Evolutionary conservation across 2,797 vertebrate species (phyloP), one percentile per base, ranked within the genome.

Genomic region (Discoglossus pictus): DNA sequence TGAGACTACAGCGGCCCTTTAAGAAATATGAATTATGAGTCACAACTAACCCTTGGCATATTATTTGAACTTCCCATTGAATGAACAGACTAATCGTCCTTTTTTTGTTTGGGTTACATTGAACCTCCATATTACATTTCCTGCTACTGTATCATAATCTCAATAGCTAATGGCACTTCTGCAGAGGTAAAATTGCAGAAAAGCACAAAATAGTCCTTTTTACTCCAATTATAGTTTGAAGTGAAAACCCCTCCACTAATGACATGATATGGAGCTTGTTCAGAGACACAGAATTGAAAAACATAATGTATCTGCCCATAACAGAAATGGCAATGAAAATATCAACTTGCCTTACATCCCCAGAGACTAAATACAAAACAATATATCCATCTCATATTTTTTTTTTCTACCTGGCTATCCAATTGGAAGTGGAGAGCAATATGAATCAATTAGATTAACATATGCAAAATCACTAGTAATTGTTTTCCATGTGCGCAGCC

Each of bases 201-300:
- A 71, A 64, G 58, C 63, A 61, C 68, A 64, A 71, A 71, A 71
- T 71, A 58, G 44, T 58, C 52, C 50, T 58, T 43, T 70, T 70
- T 44, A 46, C 17, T 42, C 48, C 68, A 64, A 48, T 63, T 63
- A 63, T 42, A 58, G 68, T 64, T 64, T 47, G 52, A 58, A 71
- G 60, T 40, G 51, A 64, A 58, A 61, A 56, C 61, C 46, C n/a
- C n/a, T n/a, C 61, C 40, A 51, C 68, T 71, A 71, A 71, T 64
- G 43, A 58, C 60, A 71, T 50, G 60, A 70, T 54, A 55, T 31
- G 60, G 36, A 7, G 68, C 36, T 53, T 47, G 36, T 58, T 67
- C 46, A 13, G 35, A 6, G 44, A 39, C 46, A 44, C 23, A 20
- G 43, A 56, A 48, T 50, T 31, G 20, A 16, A 42, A 40, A 20